These are phyloP conservation scores for Bilobella aurantiaca DNA, from an alignment of 1,140 invertebrate species.

Conservation along the genomic window DNA sequence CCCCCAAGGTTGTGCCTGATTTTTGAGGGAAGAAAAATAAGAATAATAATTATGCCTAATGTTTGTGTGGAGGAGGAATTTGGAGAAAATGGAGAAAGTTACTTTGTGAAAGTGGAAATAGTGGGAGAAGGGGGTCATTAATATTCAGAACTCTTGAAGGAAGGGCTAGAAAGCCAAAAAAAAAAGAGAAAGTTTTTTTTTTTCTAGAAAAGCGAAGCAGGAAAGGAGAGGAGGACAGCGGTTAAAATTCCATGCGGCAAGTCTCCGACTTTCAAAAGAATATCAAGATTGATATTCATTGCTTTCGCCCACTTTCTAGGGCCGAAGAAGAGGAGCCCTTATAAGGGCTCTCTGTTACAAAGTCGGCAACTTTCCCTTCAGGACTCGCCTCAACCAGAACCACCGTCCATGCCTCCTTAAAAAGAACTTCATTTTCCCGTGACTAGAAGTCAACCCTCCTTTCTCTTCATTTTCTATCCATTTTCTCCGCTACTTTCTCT, in stretches of 20 bases:
- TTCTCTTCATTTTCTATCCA: constrained; percentile 13
- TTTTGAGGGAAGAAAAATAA: no score
- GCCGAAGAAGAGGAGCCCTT: background rate
- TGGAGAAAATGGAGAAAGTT: background rate
- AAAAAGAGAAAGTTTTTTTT: background rate
- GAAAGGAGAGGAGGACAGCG: constrained; percentile 16
- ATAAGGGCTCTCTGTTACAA: background rate
- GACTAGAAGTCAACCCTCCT: background rate
- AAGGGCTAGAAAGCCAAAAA: constrained; percentile 13
- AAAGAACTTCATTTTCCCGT: background rate
- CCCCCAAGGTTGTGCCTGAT: no score
- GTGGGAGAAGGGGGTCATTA: constrained; percentile 24
- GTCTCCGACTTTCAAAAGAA: constrained; percentile 34
- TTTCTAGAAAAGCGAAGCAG: constrained; percentile 11
- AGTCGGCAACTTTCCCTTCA: no score
- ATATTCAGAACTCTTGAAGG: constrained; percentile 29
- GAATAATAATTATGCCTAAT: no score
- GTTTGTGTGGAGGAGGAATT: background rate
- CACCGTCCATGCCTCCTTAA: no score
- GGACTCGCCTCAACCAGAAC: no score
- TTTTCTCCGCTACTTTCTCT: constrained; percentile 12
- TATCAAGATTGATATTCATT: constrained; percentile 36
- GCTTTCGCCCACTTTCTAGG: constrained; percentile 5
- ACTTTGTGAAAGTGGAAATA: background rate
- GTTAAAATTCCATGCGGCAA: constrained; percentile 34